Evolutionary conservation across 2,888 invertebrate genomes (phyloP), one percentile per base, ranked within the genome.

Genomic region (Nephrocerus scutellatus): DNA sequence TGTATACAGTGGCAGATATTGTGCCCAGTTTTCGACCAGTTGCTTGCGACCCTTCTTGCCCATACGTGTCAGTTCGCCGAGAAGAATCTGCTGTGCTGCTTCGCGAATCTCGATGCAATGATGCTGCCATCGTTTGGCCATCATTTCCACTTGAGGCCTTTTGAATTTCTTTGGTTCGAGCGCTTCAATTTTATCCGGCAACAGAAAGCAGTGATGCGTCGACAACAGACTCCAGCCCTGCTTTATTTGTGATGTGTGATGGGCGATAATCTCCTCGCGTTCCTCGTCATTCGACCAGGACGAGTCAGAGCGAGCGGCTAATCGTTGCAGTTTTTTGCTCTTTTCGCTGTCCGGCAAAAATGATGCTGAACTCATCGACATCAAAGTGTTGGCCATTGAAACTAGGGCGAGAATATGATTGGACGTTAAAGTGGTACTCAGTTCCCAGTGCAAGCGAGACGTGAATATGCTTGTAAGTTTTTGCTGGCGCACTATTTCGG

Each of bases 91-190:
- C 60, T 98, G 98, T 0, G 96, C 89, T 0, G 97, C 97, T 68
- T 97, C 95, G 5, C 98, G 74, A 30, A 93, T 92, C 73, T 98
- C 97, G 5, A 97, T 76, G 66, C 97, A 98, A 54, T 95, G 88
- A 71, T 98, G 97, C 65, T 98, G 97, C 98, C 98, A 98, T 45
- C 95, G 76, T 13, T 95, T 80, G 1, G 96, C 97, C 74, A 98
- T 76, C 82, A 95, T 89, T 70, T 98, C 97, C 5, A 98, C 90
- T 68, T 91, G 89, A 0, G 96, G 95, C n/a, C 91, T 78, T 62
- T 93, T 90, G 70, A 90, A 93, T 44, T 77, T 77, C 63, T 58
- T 62, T 21, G 66, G 66, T 40, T 65, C 64, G 12, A 68, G 45
- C 0, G 77, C 74, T 0, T 82, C 79, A 7, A 95, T 85, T 64